Percentiles rank a stretch among this genome's conserved stretches.
Conservation (phyloP, 2,888 invertebrate species). For the Aspidapion aeneum region DNA sequence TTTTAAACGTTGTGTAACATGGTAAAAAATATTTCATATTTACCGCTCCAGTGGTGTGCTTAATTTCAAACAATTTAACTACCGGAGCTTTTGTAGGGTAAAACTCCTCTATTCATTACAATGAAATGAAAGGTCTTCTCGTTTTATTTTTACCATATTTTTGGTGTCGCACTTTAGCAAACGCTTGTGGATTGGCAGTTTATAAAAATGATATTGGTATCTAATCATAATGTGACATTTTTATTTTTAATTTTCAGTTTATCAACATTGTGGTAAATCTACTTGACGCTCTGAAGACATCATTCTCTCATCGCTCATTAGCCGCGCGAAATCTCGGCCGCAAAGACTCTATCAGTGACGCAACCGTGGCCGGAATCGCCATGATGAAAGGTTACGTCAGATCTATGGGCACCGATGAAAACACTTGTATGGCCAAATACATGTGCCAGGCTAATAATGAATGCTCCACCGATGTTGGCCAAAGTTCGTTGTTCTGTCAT, state of each 20-base stretch:
- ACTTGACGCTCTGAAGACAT: conserved; percentile 87
- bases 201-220: too few relatives aligned
- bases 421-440: conserved; percentile 82
- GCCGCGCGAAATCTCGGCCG: conserved; percentile 80
- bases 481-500: conserved; percentile 86
- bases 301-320: conserved; percentile 87
- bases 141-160: too few relatives aligned
- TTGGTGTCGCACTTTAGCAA: too few relatives aligned
- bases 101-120: too few relatives aligned
- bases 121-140: too few relatives aligned
- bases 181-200: too few relatives aligned
- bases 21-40: too few relatives aligned
- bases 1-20: too few relatives aligned
- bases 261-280: conserved; percentile 90
- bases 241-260: conserved; percentile 73
- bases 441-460: conserved; percentile 89
- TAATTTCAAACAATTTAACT: too few relatives aligned
- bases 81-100: too few relatives aligned
- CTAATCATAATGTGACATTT: too few relatives aligned
- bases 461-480: conserved; percentile 75
- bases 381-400: conserved; percentile 88
- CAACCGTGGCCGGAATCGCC: conserved; percentile 81
- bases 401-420: conserved; percentile 72
- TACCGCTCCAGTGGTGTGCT: too few relatives aligned
- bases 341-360: conserved; percentile 87